Evolutionary conservation across 2,113 vertebrate genomes (phyloP), one percentile per base, ranked within the genome.

Genomic region (Pogona vitticeps): DNA sequence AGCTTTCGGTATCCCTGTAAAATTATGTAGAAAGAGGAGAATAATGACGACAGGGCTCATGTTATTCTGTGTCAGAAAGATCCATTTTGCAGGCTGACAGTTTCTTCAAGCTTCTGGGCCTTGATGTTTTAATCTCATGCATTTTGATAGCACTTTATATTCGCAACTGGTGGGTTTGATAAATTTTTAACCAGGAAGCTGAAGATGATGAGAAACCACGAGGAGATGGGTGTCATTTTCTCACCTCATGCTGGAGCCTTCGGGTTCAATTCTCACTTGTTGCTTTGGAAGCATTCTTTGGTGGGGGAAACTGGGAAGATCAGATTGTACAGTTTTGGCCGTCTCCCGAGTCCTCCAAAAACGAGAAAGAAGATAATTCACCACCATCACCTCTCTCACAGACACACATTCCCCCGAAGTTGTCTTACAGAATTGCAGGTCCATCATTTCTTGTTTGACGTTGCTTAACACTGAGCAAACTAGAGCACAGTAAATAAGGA

Each of bases 71-170:
- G 33, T 23, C 38, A 59, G 14, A 17, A 23, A 63, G 93, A 83
- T 14, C 59, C 71, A 70, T 92, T 96, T 94, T 83, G 92, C 12
- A 1, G 65, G 31, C 88, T 93, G 90, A 90, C 84, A 83, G 1
- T 95, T 95, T 92, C 88, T 94, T 92, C 87, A 93, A 83, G 85
- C 84, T 80, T 91, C 61, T 86, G 93, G 89, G 89, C 83, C 92
- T 95, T 95, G 92, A 94, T 96, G 90, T 96, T 95, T 93, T 96
- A 94, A 96, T 96, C 93, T 95, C 85, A 85, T 93, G 91, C 90
- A 92, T 94, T 94, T 93, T 92, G 88, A 84, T 94, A 70, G 70
- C 83, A 84, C 85, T 93, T 95, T 93, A 87, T 96, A 92, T 94
- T 95, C 92, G 89, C 95, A 93, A 96, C 89, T 58, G 79, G 20